Evolutionary conservation across 2,113 vertebrate species (phyloP).

Genomic region (Stercorarius parasiticus): DNA sequence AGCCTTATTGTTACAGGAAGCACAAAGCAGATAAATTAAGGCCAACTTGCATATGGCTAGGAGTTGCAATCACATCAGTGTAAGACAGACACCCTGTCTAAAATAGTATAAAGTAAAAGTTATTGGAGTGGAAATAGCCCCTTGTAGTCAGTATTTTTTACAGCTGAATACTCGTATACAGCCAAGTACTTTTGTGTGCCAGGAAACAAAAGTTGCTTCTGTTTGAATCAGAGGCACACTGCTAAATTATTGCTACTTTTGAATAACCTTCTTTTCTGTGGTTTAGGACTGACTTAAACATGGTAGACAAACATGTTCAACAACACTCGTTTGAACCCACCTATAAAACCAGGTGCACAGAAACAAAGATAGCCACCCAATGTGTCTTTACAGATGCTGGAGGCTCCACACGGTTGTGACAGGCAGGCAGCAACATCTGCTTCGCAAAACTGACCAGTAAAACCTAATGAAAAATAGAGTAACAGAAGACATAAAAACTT

Average conservation of each 20-base stretch:
- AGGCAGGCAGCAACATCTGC: constrained; percentile 67
- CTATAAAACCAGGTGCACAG: constrained; percentile 87
- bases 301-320: background rate
- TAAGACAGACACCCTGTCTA: background rate
- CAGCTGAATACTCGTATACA: background rate
- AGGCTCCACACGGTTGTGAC: constrained; percentile 74
- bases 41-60: background rate
- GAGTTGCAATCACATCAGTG: background rate
- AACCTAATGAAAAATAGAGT: constrained; percentile 65
- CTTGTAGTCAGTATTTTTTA: background rate
- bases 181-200: background rate
- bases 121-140: background rate
- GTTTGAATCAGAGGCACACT: background rate
- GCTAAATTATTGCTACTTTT: background rate
- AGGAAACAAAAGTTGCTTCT: background rate
- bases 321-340: constrained; percentile 40
- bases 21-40: background rate
- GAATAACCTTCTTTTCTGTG: background rate
- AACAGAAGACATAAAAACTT: background rate
- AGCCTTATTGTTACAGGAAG: background rate
- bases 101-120: background rate
- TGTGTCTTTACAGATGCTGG: constrained; percentile 79
- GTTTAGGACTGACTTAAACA: background rate
- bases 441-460: constrained; percentile 81
- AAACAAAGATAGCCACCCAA: constrained; percentile 77